Evolutionary conservation across 2,113 vertebrate species (phyloP), one percentile per base, ranked within the genome.

Genomic region (Notarius lentiginosus): DNA sequence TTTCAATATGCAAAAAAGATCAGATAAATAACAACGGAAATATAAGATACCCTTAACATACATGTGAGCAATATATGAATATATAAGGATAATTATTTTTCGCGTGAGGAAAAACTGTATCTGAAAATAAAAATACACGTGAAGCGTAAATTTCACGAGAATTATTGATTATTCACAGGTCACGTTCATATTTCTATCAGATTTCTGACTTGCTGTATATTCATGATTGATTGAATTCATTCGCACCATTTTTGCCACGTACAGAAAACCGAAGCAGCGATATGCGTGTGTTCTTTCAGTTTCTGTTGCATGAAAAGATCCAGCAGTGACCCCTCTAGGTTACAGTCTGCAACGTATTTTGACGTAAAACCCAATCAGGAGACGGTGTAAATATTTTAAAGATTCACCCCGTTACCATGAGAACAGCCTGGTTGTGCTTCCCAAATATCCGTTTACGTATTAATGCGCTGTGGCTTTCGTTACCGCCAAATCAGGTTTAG

Each of bases 401-500:
- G 89, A 49, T 85, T 73, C 63, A 86, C 84, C 76, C 79, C 72
- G 87, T 91, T 73, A 89, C 90, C 90, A 87, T 85, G 88, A 91
- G 89, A 90, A 85, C 86, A 87, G 79, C 85, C 89, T 65, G 86
- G 89, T 73, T 66, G 75, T 34, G 18, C 91, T 86, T 90, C 90
- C 92, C 91, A 91, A 92, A 92, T 92, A 93, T 90, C 91, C 89
- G 73, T 93, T 93, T 92, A 93, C 92, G 89, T 92, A 94, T 95
- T 92, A 90, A 94, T 94, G 92, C 88, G 70, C 87, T 1, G 47
- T 88, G 73, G 90, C 87, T 95, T 92, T 82, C 77, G 86, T 95
- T 95, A 95, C 95, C 87, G 82, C 75, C 83, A 93, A 89, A 90
- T 88, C 89, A 83, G 93, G 94, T 95, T 94, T 95, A 93, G 93